Evolutionary conservation across 2,797 vertebrate genomes (phyloP), one percentile per base, ranked within the genome.

Genomic region (Nothura maculosa): DNA sequence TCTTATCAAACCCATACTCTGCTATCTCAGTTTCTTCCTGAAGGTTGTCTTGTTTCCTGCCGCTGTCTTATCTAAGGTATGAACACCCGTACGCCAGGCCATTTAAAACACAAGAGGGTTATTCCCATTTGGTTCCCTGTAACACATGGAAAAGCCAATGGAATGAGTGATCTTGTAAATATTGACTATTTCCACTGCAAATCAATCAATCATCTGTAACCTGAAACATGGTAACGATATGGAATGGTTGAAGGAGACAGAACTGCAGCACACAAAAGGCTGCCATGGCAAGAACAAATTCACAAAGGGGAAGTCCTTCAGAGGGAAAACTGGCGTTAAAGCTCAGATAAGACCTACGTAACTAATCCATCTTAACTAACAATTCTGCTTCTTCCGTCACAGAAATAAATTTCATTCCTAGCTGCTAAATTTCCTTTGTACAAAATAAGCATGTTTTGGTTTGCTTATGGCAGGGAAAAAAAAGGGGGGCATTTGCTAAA

Each of bases 161-260:
- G 32, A 67, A 83, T 36, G 57, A 91, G 63, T 2, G 1, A 72
- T 90, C 63, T 77, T 95, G 64, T 87, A 92, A 92, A 84, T 63
- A 95, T 42, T 91, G 89, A 85, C 83, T 87, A 42, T 48, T 57
- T 63, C 58, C 57, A 92, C 25, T 14, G 77, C 70, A 50, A 87
- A 90, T 90, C 73, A 93, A 90, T 90, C 73, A 93, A 87, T 85
- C 45, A 43, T 67, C 18, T 61, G 2, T 48, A 91, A 91, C 61
- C 83, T 69, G 72, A 17, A 79, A 21, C 8, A 10, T 27, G 76
- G 52, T 74, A 81, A 66, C 40, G 57, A 54, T 63, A 73, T 1
- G 57, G 63, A 85, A 83, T 2, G 24, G 79, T 52, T 50, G 86
- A 85, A 80, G 47, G 54, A 92, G 61, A 38, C 78, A 74, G 55